A percentile compares a stretch with the other conserved stretches of the same genome.
Conservation (phyloP, 2,888 invertebrate genomes). For the Sesamia inferens region DNA sequence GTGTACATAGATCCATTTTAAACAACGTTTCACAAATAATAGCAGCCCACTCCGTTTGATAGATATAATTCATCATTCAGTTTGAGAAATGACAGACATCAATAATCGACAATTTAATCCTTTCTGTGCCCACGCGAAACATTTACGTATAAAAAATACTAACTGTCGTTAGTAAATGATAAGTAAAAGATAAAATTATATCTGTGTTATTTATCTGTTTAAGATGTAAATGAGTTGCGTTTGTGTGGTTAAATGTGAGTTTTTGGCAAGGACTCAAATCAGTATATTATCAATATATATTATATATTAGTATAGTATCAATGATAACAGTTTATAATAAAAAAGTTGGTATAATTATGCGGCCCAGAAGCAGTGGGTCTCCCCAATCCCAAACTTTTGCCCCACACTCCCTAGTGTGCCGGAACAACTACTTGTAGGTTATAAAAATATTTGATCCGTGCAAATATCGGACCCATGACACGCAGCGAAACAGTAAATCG, state of each 20-base stretch:
- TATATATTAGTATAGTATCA: too few relatives aligned
- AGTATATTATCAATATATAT: too few relatives aligned
- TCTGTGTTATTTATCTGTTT: constrained; percentile 38
- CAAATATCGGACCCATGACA: too few relatives aligned
- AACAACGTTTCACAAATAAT: constrained; percentile 12
- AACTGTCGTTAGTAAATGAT: constrained; percentile 45
- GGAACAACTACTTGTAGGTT: too few relatives aligned
- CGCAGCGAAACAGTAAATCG: too few relatives aligned
- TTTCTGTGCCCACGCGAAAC: constrained; percentile 46
- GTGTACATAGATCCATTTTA: constrained; percentile 35
- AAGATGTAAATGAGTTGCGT: constrained; percentile 11
- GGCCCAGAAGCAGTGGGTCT: too few relatives aligned
- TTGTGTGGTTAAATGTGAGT: background rate
- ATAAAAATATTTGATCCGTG: too few relatives aligned
- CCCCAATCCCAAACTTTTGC: too few relatives aligned
- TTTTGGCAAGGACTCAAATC: too few relatives aligned
- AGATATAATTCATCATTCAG: constrained; percentile 45
- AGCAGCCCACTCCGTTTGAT: constrained; percentile 34
- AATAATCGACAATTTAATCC: constrained; percentile 54
- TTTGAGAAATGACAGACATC: constrained; percentile 55
- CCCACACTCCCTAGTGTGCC: too few relatives aligned
- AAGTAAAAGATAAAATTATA: constrained; percentile 38
- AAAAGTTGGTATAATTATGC: background rate
- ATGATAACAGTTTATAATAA: background rate
- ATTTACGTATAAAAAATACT: constrained; percentile 49